A percentile compares a stretch with the other conserved stretches of the same genome.
Evolutionary conservation across 2,113 vertebrate genomes (phyloP).

Genomic region (Sciurus niger): DNA sequence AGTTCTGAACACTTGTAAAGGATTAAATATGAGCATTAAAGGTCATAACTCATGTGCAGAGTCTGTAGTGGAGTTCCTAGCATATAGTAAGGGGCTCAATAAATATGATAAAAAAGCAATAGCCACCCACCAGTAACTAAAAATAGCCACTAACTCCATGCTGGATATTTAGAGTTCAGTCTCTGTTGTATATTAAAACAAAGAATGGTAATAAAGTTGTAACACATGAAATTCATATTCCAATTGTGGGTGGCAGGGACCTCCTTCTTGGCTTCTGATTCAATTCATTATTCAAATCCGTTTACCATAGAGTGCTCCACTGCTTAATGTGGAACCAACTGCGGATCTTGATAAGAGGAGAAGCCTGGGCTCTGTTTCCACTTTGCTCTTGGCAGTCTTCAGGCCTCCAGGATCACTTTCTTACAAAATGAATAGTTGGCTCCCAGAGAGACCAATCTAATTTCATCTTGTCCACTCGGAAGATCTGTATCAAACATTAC

Average conservation of each 20-base stretch:
- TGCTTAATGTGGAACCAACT: conserved; percentile 61
- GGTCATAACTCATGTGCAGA: background rate
- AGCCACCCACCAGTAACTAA: background rate
- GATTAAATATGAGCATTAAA: background rate
- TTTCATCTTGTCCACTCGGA: conserved; percentile 77
- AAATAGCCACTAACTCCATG: conserved; percentile 40
- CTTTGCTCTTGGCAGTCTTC: conserved; percentile 76
- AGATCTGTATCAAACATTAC: conserved; percentile 76
- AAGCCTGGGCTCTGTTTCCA: conserved; percentile 72
- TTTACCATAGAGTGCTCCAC: background rate
- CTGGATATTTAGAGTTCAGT: conserved; percentile 19
- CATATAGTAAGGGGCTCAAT: background rate
- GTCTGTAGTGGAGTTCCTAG: background rate
- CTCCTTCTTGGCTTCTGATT: conserved; percentile 69
- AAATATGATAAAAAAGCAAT: background rate
- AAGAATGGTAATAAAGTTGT: conserved; percentile 73
- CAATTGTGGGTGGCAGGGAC: conserved; percentile 65
- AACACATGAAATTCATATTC: conserved; percentile 59
- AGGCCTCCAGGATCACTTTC: conserved; percentile 71
- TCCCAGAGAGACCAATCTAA: conserved; percentile 82
- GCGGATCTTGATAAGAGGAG: conserved; percentile 80
- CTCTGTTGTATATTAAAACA: conserved; percentile 55
- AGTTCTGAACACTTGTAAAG: background rate
- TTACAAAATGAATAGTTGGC: conserved; percentile 75
- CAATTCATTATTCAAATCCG: conserved; percentile 78